Evolutionary conservation across 2,888 invertebrate genomes (phyloP).

Genomic region (Sipunculus nudus): DNA sequence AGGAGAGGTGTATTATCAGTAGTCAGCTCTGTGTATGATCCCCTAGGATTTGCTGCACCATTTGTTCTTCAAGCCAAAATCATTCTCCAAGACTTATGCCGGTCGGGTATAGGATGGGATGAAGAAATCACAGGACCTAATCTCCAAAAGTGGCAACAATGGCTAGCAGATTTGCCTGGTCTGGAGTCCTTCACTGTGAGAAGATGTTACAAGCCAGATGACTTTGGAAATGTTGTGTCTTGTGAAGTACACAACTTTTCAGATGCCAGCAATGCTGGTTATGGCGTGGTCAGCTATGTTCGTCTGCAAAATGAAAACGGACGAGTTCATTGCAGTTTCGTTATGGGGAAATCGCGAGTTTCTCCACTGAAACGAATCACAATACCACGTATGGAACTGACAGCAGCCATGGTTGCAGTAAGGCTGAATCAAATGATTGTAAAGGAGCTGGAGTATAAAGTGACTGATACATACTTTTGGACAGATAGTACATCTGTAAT

Average conservation of each 20-base stretch:
- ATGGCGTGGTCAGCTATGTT: conserved; percentile 1
- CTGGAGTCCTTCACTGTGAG: conserved; percentile 23
- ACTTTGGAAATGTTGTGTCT: not conserved
- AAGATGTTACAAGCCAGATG: conserved; percentile 23
- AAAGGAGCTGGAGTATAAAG: conserved; percentile 18
- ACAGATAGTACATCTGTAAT: too few species aligned
- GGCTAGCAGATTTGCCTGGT: conserved; percentile 23
- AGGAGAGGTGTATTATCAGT: conserved; percentile 29
- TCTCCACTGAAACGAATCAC: not conserved
- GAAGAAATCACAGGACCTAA: conserved; percentile 16
- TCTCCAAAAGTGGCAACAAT: conserved; percentile 25
- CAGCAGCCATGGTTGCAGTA: too few species aligned
- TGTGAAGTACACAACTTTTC: conserved; percentile 4
- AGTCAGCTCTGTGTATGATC: conserved; percentile 35
- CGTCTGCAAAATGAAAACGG: not conserved
- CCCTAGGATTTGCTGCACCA: conserved; percentile 35
- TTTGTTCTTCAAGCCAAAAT: conserved; percentile 24
- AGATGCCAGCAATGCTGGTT: conserved; percentile 5
- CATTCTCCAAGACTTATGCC: conserved; percentile 31
- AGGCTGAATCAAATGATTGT: too few species aligned
- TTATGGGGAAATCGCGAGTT: not conserved
- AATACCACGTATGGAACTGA: not conserved
- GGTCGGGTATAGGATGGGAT: conserved; percentile 32
- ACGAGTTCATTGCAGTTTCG: not conserved
- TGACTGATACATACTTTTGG: too few species aligned